Base-by-base conservation (phyloP, 2,888 invertebrate species). In the Amiota mariae region DNA sequence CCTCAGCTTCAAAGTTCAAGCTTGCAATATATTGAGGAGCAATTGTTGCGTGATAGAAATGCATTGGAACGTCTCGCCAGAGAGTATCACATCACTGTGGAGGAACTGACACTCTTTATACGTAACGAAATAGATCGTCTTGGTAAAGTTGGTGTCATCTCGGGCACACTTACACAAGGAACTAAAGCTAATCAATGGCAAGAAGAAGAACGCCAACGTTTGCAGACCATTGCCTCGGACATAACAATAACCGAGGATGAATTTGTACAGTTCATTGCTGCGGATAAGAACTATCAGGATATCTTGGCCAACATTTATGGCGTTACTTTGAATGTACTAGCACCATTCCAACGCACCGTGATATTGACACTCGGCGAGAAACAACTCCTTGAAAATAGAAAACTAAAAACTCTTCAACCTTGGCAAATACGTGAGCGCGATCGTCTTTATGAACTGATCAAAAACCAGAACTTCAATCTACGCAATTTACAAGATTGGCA, bases 361-460 rank as follows among this genome's bases (percentile, higher is more conserved):
- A 77, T 87, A 1, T 75, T 64, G 13, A 75, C 76, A 1, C 82
- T 89, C 82, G 78, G 77, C 4, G 77, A 78, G 8, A 85, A 88
- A 11, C 83, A 84, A 11, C 73, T 85, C 10, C 73, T 89, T 1
- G 88, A 89, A 61, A 77, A 80, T 8, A 85, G 83, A 1, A 74
- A 70, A 0, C 75, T 89, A 18, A 82, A 88, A 0, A 71, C 73
- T 0, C 76, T 89, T 0, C 80, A 84, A 70, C 61, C 73, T 0
- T 89, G 89, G 89, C 87, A 89, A 75, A 82, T 81, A 54, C 79
- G 77, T 24, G 88, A 89, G 75, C 86, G 89, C 2, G 88, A 89
- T 79, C 89, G 88, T 4, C 79, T 89, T 0, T 89, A 88, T 73
- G 81, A 80, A 2, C 80, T 89, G 46, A 88, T 89, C 20, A 81